These are phyloP conservation scores for Thamnaconus septentrionalis DNA, from an alignment of 2,113 vertebrate species.

Conservation along the genomic window DNA sequence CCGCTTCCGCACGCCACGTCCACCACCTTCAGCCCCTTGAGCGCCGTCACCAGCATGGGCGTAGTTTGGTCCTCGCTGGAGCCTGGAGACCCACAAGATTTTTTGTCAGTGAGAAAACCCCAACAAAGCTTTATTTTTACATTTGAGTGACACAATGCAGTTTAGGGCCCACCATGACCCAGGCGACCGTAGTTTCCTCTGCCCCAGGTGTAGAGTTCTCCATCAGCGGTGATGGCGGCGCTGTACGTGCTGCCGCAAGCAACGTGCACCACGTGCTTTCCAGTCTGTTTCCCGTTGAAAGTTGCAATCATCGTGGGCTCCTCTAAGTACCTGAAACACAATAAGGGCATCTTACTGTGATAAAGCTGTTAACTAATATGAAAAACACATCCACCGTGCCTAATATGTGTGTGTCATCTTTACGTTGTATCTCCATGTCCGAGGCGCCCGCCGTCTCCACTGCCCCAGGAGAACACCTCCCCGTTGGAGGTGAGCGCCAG, in stretches of 20 bases:
- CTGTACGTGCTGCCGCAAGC: constrained; percentile 97
- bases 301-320: constrained; percentile 89
- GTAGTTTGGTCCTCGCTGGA: constrained; percentile 97
- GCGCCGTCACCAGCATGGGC: constrained; percentile 91
- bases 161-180: constrained; percentile 84
- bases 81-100: constrained; percentile 67
- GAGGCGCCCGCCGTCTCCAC: constrained; percentile 93
- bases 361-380: no score
- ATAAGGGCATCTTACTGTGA: background rate
- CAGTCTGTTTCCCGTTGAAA: constrained; percentile 89
- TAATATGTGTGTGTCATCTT: constrained; percentile 38
- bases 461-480: constrained; percentile 98
- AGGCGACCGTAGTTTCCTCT: constrained; percentile 95
- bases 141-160: background rate
- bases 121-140: background rate
- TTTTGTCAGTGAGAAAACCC: background rate
- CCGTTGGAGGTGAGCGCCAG: constrained; percentile 90
- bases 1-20: constrained; percentile 95
- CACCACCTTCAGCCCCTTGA: constrained; percentile 94
- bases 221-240: constrained; percentile 92
- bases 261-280: constrained; percentile 90
- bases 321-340: constrained; percentile 85
- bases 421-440: constrained; percentile 98
- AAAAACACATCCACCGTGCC: no score
- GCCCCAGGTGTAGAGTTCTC: constrained; percentile 96